Evolutionary conservation across 1,140 invertebrate species (phyloP).

Genomic region (Phthorimaea operculella): DNA sequence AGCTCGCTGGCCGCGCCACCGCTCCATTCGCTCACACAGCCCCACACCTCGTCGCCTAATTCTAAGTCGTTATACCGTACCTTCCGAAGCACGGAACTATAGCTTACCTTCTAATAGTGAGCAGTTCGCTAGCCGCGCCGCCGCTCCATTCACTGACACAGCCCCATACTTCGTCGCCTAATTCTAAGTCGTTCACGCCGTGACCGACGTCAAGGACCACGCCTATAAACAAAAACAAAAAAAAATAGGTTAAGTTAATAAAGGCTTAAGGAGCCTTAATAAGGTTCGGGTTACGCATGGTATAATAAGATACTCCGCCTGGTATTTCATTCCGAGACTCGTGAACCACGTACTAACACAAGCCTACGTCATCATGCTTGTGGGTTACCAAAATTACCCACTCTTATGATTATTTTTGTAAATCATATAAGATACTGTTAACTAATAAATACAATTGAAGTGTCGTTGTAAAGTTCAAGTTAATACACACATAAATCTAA

Average conservation of each 20-base stretch:
- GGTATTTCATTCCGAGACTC: too few species aligned
- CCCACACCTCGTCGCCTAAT: conserved; percentile 59
- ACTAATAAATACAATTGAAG: too few species aligned
- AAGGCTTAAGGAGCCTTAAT: background rate
- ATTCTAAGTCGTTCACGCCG: conserved; percentile 38
- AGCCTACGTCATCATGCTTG: too few species aligned
- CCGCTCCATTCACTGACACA: conserved; percentile 58
- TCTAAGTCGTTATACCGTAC: conserved; percentile 40
- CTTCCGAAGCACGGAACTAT: too few species aligned
- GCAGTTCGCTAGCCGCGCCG: conserved; percentile 50
- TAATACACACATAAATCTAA: too few species aligned
- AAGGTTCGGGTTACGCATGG: too few species aligned
- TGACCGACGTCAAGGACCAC: conserved; percentile 48
- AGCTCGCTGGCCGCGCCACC: conserved; percentile 55
- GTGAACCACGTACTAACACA: too few species aligned
- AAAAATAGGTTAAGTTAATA: background rate
- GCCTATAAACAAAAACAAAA: conserved; percentile 20
- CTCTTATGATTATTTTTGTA: too few species aligned
- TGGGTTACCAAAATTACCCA: too few species aligned
- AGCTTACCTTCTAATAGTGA: conserved; percentile 41
- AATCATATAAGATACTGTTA: too few species aligned
- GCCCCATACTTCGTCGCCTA: conserved; percentile 61
- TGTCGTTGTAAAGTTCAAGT: too few species aligned
- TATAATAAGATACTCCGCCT: too few species aligned
- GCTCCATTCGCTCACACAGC: conserved; percentile 56